Percentiles rank a stretch among this genome's conserved stretches.
Evolutionary conservation across 2,888 invertebrate species (phyloP).

Genomic region (Anodontia alba): DNA sequence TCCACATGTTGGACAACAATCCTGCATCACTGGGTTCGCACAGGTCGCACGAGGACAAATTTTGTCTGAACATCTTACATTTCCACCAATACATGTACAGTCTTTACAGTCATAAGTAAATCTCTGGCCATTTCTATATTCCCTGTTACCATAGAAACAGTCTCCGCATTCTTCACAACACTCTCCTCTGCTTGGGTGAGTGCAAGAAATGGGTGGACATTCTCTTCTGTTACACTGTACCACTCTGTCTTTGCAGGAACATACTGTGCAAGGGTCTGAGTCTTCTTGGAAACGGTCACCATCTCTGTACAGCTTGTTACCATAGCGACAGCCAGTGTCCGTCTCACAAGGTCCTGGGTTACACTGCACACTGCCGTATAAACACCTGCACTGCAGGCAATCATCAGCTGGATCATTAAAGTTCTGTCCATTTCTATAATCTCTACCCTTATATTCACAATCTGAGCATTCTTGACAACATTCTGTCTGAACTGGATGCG

Average conservation of each 20-base stretch:
- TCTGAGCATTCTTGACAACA: conserved; percentile 74
- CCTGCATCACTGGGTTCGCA: conserved; percentile 55
- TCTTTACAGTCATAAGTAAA: conserved; percentile 59
- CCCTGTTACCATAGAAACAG: conserved; percentile 61
- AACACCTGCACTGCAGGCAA: conserved; percentile 75
- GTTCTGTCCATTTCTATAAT: conserved; percentile 56
- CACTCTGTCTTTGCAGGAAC: conserved; percentile 70
- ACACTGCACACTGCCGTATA: conserved; percentile 68
- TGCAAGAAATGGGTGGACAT: conserved; percentile 67
- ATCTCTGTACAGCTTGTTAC: conserved; percentile 56
- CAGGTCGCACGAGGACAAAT: conserved; percentile 67
- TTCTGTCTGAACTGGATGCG: conserved; percentile 64
- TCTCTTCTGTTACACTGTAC: conserved; percentile 59
- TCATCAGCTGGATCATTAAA: conserved; percentile 42
- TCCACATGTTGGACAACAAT: conserved; percentile 72
- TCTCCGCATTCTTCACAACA: conserved; percentile 72
- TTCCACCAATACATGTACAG: conserved; percentile 73
- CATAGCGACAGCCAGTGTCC: conserved; percentile 62
- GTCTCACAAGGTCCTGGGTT: conserved; percentile 59
- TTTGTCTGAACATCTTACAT: conserved; percentile 59
- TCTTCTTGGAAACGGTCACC: conserved; percentile 56
- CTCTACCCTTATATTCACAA: conserved; percentile 67
- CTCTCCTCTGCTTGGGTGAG: conserved; percentile 56
- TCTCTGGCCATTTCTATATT: conserved; percentile 58
- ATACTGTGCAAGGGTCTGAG: conserved; percentile 56